Evolutionary conservation across 2,888 invertebrate species (phyloP).

Genomic region (Nomada ferruginata): DNA sequence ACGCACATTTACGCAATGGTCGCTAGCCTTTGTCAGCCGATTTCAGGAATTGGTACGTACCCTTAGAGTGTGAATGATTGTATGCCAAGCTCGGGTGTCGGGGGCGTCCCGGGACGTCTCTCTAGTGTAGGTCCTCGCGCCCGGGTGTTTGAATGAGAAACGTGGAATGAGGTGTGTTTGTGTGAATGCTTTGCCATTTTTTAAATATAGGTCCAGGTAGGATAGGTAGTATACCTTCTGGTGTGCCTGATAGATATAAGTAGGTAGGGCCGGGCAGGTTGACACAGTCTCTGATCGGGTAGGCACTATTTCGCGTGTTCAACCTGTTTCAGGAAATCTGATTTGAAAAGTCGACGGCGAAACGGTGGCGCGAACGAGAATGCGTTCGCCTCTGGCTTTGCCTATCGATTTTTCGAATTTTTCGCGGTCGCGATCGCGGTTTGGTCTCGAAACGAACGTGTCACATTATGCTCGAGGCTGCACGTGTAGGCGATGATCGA

Average conservation of each 20-base stretch:
- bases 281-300: conserved; percentile 5
- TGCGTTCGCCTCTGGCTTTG: not conserved
- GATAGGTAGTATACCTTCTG: conserved; percentile 7
- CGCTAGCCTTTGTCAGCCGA: conserved; percentile 9
- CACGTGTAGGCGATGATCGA: not conserved
- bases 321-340: conserved; percentile 16
- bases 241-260: too few relatives aligned
- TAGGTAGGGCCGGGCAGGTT: not conserved
- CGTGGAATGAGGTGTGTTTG: conserved; percentile 15
- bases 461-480: not conserved
- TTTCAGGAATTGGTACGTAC: conserved; percentile 27
- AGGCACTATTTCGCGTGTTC: not conserved
- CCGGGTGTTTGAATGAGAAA: not conserved
- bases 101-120: conserved; percentile 21
- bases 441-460: too few relatives aligned
- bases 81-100: conserved; percentile 3
- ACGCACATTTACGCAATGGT: not conserved
- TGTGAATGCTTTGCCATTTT: conserved; percentile 6
- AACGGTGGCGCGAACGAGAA: not conserved
- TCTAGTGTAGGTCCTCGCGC: conserved; percentile 15
- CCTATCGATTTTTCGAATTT: not conserved
- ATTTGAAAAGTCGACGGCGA: not conserved
- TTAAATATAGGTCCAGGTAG: conserved; percentile 14
- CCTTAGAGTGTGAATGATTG: conserved; percentile 3
- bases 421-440: not conserved